These are phyloP conservation scores for Tanytarsus gracilentus DNA, from an alignment of 2,888 invertebrate species.

Conservation along the genomic window DNA sequence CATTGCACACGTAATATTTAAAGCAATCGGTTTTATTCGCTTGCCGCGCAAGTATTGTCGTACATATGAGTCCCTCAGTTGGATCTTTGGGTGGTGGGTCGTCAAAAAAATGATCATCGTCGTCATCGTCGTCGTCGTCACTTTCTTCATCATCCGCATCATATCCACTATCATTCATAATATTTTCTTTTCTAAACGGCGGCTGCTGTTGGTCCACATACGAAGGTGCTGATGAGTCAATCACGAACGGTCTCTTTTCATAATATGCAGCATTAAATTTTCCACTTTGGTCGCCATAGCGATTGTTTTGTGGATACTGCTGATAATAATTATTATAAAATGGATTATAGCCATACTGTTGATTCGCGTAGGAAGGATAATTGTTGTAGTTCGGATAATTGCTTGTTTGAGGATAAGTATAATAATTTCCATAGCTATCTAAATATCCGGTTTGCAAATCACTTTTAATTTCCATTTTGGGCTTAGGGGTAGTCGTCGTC, in stretches of 20 bases:
- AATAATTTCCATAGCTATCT: no score
- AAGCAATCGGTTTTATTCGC: slow-evolving; percentile 46
- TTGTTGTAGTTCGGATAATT: background rate
- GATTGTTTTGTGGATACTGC: background rate
- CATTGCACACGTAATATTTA: slow-evolving; percentile 46
- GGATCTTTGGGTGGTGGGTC: background rate
- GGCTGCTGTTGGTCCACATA: background rate
- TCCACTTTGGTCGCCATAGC: background rate
- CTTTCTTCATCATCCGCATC: background rate
- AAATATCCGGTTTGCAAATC: no score
- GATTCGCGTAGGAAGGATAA: no score
- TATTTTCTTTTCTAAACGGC: slow-evolving; percentile 22
- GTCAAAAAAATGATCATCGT: background rate
- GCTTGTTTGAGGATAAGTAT: no score
- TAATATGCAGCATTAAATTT: background rate
- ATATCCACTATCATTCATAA: background rate
- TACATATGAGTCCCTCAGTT: slow-evolving; percentile 42
- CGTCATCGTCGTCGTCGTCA: slow-evolving; percentile 2
- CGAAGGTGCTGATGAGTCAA: slow-evolving; percentile 21
- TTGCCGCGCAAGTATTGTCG: slow-evolving; percentile 40
- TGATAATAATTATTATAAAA: background rate
- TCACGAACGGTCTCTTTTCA: slow-evolving; percentile 19
- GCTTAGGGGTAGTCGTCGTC: no score
- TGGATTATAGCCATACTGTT: background rate
- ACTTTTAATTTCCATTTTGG: slow-evolving; percentile 1